A percentile compares a stretch with the other conserved stretches of the same genome.
phyloP scores from a whole-genome alignment of 2,113 vertebrate species.

The Clarias macrocephalus region DNA sequence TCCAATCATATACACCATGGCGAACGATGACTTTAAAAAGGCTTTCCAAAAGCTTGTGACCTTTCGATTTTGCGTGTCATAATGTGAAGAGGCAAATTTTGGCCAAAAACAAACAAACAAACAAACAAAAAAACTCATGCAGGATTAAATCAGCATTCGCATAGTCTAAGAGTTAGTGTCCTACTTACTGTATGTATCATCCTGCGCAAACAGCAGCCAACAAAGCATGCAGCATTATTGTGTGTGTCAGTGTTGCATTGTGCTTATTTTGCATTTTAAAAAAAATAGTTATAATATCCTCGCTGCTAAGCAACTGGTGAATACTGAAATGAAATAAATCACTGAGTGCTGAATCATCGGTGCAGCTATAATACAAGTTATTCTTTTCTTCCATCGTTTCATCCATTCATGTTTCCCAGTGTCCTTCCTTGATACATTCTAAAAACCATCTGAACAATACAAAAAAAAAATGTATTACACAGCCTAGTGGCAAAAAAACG shows the following conservation, averaged over 20 bases:
- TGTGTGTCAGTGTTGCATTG: constrained; percentile 30
- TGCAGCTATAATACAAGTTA: neutral
- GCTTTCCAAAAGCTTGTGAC: constrained; percentile 89
- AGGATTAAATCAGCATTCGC: neutral
- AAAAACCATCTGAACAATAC: neutral
- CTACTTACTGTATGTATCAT: neutral
- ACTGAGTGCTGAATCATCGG: neutral
- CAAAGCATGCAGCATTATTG: constrained; percentile 16
- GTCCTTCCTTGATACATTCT: neutral
- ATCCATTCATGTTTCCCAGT: constrained; percentile 3
- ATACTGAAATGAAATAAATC: constrained; percentile 2
- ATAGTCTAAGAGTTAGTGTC: neutral
- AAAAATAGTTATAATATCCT: neutral
- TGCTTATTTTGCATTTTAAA: constrained; percentile 17
- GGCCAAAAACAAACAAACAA: neutral
- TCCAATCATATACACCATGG: constrained; percentile 91
- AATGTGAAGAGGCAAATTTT: neutral
- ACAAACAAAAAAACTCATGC: neutral
- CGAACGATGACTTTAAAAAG: constrained; percentile 93
- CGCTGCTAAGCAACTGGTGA: neutral
- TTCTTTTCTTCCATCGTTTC: constrained; percentile 18
- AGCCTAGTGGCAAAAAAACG: neutral
- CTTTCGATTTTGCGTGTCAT: constrained; percentile 73
- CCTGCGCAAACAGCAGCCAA: neutral
- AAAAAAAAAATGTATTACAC: neutral